Base-by-base conservation (phyloP, 2,113 vertebrate species). In the Thunnus maccoyii region DNA sequence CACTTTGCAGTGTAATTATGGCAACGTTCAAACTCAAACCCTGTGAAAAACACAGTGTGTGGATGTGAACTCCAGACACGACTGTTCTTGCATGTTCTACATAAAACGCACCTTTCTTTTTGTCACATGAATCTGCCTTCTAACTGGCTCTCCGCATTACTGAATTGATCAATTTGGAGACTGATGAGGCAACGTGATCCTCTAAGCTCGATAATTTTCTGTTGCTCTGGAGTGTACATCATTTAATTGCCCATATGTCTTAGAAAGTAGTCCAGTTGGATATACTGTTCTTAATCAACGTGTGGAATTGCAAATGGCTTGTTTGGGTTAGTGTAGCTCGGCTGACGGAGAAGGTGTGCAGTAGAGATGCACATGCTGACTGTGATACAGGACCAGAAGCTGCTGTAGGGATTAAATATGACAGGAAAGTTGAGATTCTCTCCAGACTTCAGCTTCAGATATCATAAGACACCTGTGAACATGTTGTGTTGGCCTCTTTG, bases 221-320 rank as follows among this genome's bases (percentile, higher is more conserved):
- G 36, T 63, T 77, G 22, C 56, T 82, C 50, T 58, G 20, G 78
- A 61, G 65, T 51, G 30, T 71, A 69, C 63, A 60, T 36, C 20
- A 51, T 80, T 86, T 78, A 80, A 71, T 85, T 71, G 72, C n/a
- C 41, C 51, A 66, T 57, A n/a, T 51, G 47, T 81, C 76, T 76
- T 18, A 41, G 15, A 20, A 65, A 86, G 72, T 41, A 78, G 51
- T 15, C 82, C 66, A 30, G 36, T 16, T 30, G 54, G 41, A 71
- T 76, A 84, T 27, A 54, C 62, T 58, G 18, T 51, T 63, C 30
- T 64, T 60, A 63, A 57, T 81, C 66, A 78, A 47, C 57, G 52
- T 72, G 69, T 76, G 72, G 55, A 77, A 51, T 57, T 82, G 56
- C 54, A 62, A 86, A 72, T 58, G 61, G 41, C 27, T 66, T 55